Percentiles rank a stretch among this genome's conserved stretches.
Evolutionary conservation across 1,140 invertebrate genomes (phyloP).

Genomic region (Drosophila biarmipes): DNA sequence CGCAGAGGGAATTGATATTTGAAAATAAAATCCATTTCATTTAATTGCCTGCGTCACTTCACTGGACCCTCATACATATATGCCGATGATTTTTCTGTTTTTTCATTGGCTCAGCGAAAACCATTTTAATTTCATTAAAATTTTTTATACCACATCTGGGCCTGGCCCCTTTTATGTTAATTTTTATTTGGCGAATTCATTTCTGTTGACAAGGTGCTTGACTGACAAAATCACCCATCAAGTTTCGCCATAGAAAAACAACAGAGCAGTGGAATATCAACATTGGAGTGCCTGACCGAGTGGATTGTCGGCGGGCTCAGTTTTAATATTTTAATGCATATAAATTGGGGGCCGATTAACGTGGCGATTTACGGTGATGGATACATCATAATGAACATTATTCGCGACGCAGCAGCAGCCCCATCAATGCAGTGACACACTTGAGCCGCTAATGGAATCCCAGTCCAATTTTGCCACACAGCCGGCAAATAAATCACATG

Average conservation of each 20-base stretch:
- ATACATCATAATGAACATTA: conserved; percentile 35
- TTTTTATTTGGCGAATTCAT: conserved; percentile 34
- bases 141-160: conserved; percentile 19
- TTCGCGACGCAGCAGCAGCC: conserved; percentile 2
- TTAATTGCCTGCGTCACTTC: conserved; percentile 37
- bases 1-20: conserved; percentile 6
- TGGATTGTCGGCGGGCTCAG: conserved; percentile 24
- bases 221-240: conserved; percentile 55
- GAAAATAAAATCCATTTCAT: conserved; percentile 21
- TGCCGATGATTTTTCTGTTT: background rate
- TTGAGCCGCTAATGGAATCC: conserved; percentile 73
- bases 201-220: conserved; percentile 67
- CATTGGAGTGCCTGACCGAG: conserved; percentile 48
- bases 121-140: conserved; percentile 50
- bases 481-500: conserved; percentile 68
- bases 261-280: conserved; percentile 21
- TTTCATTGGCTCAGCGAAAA: conserved; percentile 20
- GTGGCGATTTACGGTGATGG: conserved; percentile 54
- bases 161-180: conserved; percentile 8
- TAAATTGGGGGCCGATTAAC: conserved; percentile 61
- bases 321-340: conserved; percentile 30
- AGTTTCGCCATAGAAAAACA: conserved; percentile 23
- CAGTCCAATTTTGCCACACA: conserved; percentile 69
- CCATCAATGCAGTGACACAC: conserved; percentile 51
- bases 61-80: conserved; percentile 18